Percentiles rank a stretch among this genome's conserved stretches.
phyloP scores from a whole-genome alignment of 1,140 invertebrate species.

The Rhyacophila brunnea region DNA sequence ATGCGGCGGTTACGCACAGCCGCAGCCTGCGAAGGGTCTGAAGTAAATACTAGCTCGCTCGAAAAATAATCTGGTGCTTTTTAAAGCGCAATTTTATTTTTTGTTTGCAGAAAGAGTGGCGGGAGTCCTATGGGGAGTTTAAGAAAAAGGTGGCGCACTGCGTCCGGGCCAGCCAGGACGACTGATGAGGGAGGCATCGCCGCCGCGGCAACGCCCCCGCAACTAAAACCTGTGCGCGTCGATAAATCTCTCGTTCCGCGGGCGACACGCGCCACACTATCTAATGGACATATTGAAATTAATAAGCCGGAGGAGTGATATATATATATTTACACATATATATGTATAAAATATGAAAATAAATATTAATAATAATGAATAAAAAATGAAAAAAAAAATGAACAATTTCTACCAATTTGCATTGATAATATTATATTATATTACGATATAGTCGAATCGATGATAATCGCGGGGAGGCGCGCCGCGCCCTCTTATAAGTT shows the following conservation, averaged over 20 bases:
- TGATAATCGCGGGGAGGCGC: no score
- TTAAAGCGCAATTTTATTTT: slow-evolving; percentile 50
- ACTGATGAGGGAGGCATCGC: slow-evolving; percentile 68
- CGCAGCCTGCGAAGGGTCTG: no score
- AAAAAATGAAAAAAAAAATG: slow-evolving; percentile 8
- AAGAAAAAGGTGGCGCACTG: slow-evolving; percentile 94
- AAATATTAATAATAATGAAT: slow-evolving; percentile 3
- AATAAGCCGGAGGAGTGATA: slow-evolving; percentile 25
- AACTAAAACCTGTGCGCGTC: no score
- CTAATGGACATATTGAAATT: slow-evolving; percentile 30
- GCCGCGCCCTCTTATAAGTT: no score
- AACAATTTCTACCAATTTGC: slow-evolving; percentile 20
- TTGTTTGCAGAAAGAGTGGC: slow-evolving; percentile 88
- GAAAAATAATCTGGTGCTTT: background rate
- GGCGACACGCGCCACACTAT: background rate
- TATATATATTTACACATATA: slow-evolving; percentile 14
- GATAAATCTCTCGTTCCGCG: background rate
- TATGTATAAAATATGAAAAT: slow-evolving; percentile 20
- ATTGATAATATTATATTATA: background rate
- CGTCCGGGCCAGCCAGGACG: slow-evolving; percentile 96
- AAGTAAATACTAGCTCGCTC: no score
- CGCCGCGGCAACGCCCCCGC: no score
- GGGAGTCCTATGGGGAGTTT: slow-evolving; percentile 92
- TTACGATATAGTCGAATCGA: no score
- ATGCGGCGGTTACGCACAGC: no score